A percentile compares a stretch with the other conserved stretches of the same genome.
phyloP scores from a whole-genome alignment of 2,888 invertebrate species.

The Cartodere bifasciata region DNA sequence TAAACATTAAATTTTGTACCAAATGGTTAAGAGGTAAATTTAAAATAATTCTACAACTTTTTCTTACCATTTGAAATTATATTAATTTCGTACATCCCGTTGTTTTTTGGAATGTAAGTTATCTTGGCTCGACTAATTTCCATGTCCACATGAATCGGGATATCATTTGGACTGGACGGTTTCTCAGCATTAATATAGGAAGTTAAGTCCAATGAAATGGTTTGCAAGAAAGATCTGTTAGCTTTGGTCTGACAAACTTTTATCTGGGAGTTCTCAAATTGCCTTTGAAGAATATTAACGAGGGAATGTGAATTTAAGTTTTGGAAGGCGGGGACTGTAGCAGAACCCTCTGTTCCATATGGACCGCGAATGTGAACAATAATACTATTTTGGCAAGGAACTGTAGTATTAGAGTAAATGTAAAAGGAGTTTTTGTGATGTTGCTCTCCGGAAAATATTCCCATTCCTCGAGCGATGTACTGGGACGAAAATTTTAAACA shows the following conservation, averaged over 20 bases:
- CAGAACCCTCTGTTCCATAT: slow-evolving; percentile 25
- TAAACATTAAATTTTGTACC: too few species aligned
- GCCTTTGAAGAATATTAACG: slow-evolving; percentile 11
- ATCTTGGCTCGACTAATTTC: slow-evolving; percentile 40
- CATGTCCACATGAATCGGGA: slow-evolving; percentile 38
- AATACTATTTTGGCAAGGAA: slow-evolving; percentile 18
- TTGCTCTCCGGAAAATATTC: slow-evolving; percentile 44
- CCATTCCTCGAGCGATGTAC: slow-evolving; percentile 48
- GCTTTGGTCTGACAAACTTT: slow-evolving; percentile 8
- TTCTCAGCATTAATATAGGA: slow-evolving; percentile 11
- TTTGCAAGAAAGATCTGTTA: slow-evolving; percentile 12
- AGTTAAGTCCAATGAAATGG: slow-evolving; percentile 15
- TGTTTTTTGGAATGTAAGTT: slow-evolving; percentile 37
- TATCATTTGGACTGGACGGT: slow-evolving; percentile 20
- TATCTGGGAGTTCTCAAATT: slow-evolving; percentile 4
- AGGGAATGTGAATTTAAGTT: slow-evolving; percentile 12
- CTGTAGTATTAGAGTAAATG: slow-evolving; percentile 34
- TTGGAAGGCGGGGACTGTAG: slow-evolving; percentile 19
- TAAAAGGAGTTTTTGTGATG: slow-evolving; percentile 44
- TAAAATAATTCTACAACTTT: too few species aligned
- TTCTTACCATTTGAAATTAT: slow-evolving; percentile 44
- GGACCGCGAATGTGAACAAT: slow-evolving; percentile 29
- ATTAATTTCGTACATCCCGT: slow-evolving; percentile 45
- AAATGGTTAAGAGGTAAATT: too few species aligned
- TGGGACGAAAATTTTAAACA: slow-evolving; percentile 30